These are phyloP conservation scores for Orthonyx spaldingii DNA, from an alignment of 2,113 vertebrate species.

Conservation along the genomic window DNA sequence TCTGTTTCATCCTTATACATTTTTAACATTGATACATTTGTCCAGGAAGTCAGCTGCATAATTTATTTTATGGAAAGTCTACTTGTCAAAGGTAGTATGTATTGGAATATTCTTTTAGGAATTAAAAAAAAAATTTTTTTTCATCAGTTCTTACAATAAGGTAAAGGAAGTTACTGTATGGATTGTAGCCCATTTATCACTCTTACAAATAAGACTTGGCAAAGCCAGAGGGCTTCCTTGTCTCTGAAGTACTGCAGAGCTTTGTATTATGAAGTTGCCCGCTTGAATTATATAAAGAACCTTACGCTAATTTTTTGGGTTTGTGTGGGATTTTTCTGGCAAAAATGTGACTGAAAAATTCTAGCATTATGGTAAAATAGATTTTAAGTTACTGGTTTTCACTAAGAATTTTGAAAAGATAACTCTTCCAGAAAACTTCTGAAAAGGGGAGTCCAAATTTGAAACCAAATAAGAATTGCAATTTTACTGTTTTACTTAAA, in stretches of 20 bases:
- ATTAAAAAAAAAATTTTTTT: not conserved
- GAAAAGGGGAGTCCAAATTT: not conserved
- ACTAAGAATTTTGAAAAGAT: not conserved
- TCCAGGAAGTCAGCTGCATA: not conserved
- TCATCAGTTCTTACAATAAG: not conserved
- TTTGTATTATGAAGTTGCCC: not conserved
- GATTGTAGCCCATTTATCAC: not conserved
- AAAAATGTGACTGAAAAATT: not conserved
- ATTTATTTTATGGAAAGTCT: not conserved
- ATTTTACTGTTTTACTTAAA: not conserved
- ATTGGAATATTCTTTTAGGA: not conserved
- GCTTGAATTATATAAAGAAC: not conserved
- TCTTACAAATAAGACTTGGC: not conserved
- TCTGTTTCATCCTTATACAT: not conserved
- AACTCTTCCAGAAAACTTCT: not conserved
- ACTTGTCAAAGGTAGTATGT: not conserved
- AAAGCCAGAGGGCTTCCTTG: not conserved
- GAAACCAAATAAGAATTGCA: not conserved
- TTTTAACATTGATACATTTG: conserved; percentile 37
- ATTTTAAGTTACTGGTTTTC: not conserved
- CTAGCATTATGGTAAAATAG: not conserved
- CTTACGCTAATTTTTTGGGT: not conserved
- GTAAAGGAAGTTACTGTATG: not conserved
- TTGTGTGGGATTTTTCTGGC: not conserved
- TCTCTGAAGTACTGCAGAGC: not conserved